Percentiles rank a stretch among this genome's conserved stretches.
Conservation (phyloP, 2,797 vertebrate species). For the Lutra lutra region DNA sequence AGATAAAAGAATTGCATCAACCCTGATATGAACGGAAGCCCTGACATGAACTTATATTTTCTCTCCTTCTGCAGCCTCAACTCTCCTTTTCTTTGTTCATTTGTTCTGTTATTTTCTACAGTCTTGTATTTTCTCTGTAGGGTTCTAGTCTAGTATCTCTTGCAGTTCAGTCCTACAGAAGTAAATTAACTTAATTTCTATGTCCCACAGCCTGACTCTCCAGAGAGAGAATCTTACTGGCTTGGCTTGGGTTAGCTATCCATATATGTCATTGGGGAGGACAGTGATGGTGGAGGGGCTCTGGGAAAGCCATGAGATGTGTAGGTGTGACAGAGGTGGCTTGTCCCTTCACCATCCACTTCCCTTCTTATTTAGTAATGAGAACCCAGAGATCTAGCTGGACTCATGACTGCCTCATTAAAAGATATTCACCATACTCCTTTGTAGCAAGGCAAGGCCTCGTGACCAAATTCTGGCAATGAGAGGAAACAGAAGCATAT, state of each 20-base stretch:
- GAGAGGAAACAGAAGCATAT: not conserved
- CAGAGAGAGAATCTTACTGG: not conserved
- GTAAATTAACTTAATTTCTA: conserved; percentile 25
- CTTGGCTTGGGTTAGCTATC: not conserved
- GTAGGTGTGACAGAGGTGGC: not conserved
- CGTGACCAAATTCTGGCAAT: not conserved
- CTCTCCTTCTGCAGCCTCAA: not conserved
- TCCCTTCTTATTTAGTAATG: not conserved
- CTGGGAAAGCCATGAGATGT: not conserved
- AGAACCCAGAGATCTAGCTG: not conserved
- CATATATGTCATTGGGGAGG: not conserved
- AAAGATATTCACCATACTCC: not conserved
- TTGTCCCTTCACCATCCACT: not conserved
- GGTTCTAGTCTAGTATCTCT: not conserved
- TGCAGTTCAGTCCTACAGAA: not conserved
- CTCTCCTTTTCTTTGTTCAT: conserved; percentile 22
- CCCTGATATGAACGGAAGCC: not conserved
- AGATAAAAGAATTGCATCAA: not conserved
- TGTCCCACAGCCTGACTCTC: not conserved
- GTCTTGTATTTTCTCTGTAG: not conserved
- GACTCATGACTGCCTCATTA: not conserved
- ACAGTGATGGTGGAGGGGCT: not conserved
- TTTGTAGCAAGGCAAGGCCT: not conserved
- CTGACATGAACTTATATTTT: not conserved
- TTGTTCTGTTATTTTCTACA: not conserved